Conservation (phyloP, 2,888 invertebrate species). For the Mechanitis mazaeus region DNA sequence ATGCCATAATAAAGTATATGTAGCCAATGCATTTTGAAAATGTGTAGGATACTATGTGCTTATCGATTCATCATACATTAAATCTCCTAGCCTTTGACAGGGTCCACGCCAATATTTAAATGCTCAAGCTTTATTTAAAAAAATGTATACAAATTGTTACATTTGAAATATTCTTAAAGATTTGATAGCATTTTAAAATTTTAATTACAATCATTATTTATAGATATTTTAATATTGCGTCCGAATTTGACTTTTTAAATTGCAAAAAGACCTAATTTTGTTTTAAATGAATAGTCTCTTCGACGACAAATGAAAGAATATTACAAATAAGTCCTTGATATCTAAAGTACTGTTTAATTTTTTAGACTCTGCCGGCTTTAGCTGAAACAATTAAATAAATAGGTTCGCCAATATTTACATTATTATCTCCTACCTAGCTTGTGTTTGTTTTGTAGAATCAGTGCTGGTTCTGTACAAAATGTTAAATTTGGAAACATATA, state of each 20-base stretch:
- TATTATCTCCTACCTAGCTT: conserved; percentile 3
- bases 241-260: not conserved
- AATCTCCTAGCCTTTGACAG: conserved; percentile 65
- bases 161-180: conserved; percentile 18
- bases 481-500: not conserved
- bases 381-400: conserved; percentile 70
- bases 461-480: not conserved
- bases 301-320: conserved; percentile 16
- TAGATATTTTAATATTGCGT: conserved; percentile 9
- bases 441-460: conserved; percentile 4
- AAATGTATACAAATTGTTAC: conserved; percentile 56
- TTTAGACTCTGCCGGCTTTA: conserved; percentile 56
- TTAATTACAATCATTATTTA: conserved; percentile 18
- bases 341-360: conserved; percentile 41
- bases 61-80: conserved; percentile 47
- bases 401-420: conserved; percentile 44
- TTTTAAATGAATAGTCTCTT: conserved; percentile 15
- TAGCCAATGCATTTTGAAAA: conserved; percentile 33
- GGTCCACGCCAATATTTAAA: conserved; percentile 43
- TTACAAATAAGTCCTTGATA: conserved; percentile 21
- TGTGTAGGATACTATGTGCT: conserved; percentile 47
- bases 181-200: conserved; percentile 17
- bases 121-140: conserved; percentile 56
- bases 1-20: conserved; percentile 5
- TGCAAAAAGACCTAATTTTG: not conserved